These are phyloP conservation scores for Saccopteryx bilineata DNA, from an alignment of 2,113 vertebrate species.

Conservation along the genomic window DNA sequence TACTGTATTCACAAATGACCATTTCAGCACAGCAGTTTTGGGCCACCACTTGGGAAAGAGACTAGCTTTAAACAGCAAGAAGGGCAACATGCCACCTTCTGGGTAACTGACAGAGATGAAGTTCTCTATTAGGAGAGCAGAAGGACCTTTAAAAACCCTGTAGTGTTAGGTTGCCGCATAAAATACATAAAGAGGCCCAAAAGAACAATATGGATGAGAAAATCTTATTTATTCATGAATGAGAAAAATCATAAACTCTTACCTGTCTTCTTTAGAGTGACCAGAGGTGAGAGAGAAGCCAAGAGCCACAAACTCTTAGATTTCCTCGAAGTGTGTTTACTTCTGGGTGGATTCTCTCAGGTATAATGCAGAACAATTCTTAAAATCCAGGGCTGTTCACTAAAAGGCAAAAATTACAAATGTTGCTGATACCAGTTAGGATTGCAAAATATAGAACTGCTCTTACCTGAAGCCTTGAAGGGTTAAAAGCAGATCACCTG, in stretches of 20 bases:
- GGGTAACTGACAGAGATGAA: neutral
- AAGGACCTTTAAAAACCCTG: neutral
- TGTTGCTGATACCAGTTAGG: neutral
- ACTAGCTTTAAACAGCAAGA: conserved; percentile 57
- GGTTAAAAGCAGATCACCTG: neutral
- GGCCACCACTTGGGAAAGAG: neutral
- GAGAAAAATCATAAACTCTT: neutral
- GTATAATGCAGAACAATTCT: neutral
- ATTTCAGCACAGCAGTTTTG: conserved; percentile 52
- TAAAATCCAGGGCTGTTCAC: conserved; percentile 13
- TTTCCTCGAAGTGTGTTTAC: neutral
- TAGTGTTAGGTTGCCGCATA: conserved; percentile 17
- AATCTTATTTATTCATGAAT: neutral
- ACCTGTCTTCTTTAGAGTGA: neutral
- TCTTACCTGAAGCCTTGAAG: neutral
- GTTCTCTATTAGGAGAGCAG: conserved; percentile 3
- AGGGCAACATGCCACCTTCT: neutral
- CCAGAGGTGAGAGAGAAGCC: neutral
- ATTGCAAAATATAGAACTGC: neutral
- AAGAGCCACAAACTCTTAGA: conserved; percentile 33
- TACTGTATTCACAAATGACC: conserved; percentile 67
- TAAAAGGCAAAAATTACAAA: conserved; percentile 55
- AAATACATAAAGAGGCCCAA: neutral
- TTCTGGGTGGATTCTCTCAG: neutral
- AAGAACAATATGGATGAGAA: conserved; percentile 41